Evolutionary conservation across 2,888 invertebrate genomes (phyloP), one percentile per base, ranked within the genome.

Genomic region (Argyresthia albistria): DNA sequence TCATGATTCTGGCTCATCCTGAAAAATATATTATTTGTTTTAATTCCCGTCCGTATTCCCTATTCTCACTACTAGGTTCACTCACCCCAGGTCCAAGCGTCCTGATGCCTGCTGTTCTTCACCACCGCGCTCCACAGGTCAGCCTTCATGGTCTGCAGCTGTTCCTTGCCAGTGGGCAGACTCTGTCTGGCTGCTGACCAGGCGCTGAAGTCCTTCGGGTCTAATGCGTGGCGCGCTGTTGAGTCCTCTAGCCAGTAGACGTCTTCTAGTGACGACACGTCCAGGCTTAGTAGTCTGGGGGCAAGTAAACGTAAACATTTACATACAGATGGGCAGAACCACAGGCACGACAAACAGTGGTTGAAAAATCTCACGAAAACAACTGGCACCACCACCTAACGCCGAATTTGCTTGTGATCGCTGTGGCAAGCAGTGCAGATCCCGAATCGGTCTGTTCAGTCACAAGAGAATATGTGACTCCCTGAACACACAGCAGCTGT

Each of bases 201-300:
- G 59, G 90, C 82, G 54, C 90, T 89, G 80, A 95, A 92, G 79
- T 95, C 95, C 72, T 93, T 93, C 42, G 88, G 77, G 58, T 93
- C 93, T 56, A 96, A 88, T 15, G 93, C 91, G 64, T 93, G 91
- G 43, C 92, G 91, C 15, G 93, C 94, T 54, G 92, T 91, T 54
- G 91, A 91, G 76, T 96, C 96, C 74, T 96, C 95, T 70, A 95
- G 86, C 95, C 95, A 95, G 80, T 96, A 96, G 36, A 95, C 95
- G 81, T 96, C 96, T 76, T 96, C 96, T 60, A 96, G 75, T n/a
- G 94, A 93, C 51, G 93, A 90, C 47, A 96, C 95, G 79, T 95
- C 95, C 72, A 95, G 90, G 63, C 92, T 92, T 64, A 94, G 87
- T 63, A 95, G 79, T 67, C 93, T 93, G 73, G 3, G 12, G 14